These are phyloP conservation scores for Dinoponera quadriceps DNA, from an alignment of 1,140 invertebrate genomes.

Conservation along the genomic window DNA sequence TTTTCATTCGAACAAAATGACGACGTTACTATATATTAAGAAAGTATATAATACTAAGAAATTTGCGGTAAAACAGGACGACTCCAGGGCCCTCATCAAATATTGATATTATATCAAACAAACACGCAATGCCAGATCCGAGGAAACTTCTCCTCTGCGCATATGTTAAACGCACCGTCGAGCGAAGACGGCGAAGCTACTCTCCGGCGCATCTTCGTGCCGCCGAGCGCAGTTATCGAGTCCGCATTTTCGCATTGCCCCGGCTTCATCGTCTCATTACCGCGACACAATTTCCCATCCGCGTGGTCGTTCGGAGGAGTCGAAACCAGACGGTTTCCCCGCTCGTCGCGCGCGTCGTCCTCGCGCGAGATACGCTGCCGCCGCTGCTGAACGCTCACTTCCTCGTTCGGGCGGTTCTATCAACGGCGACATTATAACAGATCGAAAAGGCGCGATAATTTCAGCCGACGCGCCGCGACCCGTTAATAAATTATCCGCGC, in stretches of 20 bases:
- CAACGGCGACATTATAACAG: constrained; percentile 12
- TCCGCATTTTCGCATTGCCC: no score
- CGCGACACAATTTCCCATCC: neutral
- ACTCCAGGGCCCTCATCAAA: no score
- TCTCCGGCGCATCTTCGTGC: neutral
- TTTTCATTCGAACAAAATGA: no score
- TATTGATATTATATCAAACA: no score
- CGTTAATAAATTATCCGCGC: constrained; percentile 26
- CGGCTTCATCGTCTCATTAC: neutral
- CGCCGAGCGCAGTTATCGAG: no score
- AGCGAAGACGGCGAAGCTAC: neutral
- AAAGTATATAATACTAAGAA: no score
- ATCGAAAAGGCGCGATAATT: constrained; percentile 26
- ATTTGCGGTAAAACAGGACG: no score
- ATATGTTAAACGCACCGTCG: no score
- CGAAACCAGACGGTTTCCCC: neutral
- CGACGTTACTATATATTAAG: no score
- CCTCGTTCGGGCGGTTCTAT: constrained; percentile 48
- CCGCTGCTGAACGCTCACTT: constrained; percentile 21
- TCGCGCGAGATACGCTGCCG: neutral
- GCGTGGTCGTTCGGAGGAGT: constrained; percentile 2
- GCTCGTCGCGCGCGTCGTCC: neutral
- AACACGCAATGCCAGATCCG: no score
- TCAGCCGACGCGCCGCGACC: neutral
- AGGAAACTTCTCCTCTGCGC: no score